These are phyloP conservation scores for Syncerus caffer DNA, from an alignment of 2,797 vertebrate species.

Conservation along the genomic window DNA sequence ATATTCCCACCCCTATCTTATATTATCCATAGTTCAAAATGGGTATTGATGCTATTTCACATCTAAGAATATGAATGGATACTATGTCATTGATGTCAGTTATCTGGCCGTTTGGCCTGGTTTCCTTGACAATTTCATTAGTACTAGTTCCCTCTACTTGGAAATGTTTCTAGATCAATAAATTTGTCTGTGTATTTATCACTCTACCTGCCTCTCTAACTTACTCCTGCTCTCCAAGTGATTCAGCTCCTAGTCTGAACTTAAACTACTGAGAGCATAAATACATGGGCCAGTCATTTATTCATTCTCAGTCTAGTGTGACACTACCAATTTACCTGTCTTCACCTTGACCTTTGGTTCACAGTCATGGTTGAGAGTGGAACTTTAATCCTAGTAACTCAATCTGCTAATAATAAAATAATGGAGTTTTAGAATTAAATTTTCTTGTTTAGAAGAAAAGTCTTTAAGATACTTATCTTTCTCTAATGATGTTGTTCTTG, in stretches of 20 bases:
- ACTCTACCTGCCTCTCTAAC: neutral
- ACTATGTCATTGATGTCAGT: neutral
- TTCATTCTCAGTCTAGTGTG: neutral
- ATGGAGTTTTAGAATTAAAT: neutral
- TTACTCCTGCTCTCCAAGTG: neutral
- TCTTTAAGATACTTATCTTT: neutral
- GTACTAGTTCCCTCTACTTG: neutral
- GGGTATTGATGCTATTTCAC: neutral
- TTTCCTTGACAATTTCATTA: constrained; percentile 15
- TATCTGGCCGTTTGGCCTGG: neutral
- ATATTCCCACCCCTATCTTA: neutral
- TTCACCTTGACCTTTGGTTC: neutral
- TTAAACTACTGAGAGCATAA: neutral
- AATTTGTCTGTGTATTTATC: neutral
- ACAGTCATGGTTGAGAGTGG: neutral
- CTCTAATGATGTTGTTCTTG: neutral
- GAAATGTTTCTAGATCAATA: neutral
- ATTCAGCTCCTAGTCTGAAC: neutral
- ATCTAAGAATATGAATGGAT: neutral
- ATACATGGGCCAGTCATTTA: neutral
- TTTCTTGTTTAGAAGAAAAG: neutral
- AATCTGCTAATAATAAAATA: neutral
- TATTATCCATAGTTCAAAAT: neutral
- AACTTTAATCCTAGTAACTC: neutral
- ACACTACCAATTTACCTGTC: neutral